Evolutionary conservation across 1,140 invertebrate genomes (phyloP), one percentile per base, ranked within the genome.

Genomic region (Philopotamus ludificatus): DNA sequence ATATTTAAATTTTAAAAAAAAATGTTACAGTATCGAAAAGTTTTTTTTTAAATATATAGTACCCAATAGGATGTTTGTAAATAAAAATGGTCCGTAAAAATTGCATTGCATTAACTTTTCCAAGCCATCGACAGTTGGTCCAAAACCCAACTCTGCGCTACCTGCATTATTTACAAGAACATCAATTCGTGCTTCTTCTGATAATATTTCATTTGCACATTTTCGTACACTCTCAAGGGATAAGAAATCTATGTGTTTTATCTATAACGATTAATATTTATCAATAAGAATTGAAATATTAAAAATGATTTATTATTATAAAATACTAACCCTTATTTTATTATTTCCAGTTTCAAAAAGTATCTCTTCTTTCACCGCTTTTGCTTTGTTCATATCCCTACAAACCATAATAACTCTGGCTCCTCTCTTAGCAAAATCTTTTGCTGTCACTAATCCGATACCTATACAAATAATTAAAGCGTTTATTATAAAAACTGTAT

Each of bases 371-470:
- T 83, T 78, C 26, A 87, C 85, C 53, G 75, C 73, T 67, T 82
- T 70, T 1, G 84, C 85, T 63, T 81, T 81, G 10, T 82, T 72
- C 18, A 83, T 10, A 75, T 86, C 81, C 68, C 90, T 77, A 73
- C 90, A 92, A n/a, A 88, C 89, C 71, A 93, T 76, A 16, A 91
- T 81, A 2, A 93, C 87, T 63, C 81, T 77, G 53, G 89, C 90
- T 7, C 90, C 91, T 78, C 89, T 86, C 39, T 85, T 76, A 25
- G 89, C 88, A 41, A 93, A 76, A 26, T 88, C 84, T 71, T 83
- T 79, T 1, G 88, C 89, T 28, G 88, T 91, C 79, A 91, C 88
- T 77, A 80, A 90, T 53, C 91, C 73, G 49, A 74, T 73, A 25
- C 72, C 72, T 74, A 47, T 8, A 67, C 64, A 53, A 9, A 9